Conservation (phyloP, 1,140 invertebrate species). For the Eriosoma lanigerum region DNA sequence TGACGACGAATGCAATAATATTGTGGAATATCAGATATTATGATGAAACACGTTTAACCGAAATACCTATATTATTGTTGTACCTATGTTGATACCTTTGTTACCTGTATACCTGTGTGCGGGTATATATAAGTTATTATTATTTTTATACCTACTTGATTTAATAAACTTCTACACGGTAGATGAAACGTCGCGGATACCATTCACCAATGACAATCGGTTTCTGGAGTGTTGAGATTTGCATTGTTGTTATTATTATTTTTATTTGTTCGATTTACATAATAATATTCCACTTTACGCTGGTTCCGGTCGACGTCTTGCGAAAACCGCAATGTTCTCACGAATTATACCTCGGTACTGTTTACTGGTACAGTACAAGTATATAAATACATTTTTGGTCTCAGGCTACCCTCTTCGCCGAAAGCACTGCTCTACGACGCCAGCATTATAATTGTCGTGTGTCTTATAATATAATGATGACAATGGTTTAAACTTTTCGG, state of each 20-base stretch:
- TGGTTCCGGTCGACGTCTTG: conserved; percentile 16
- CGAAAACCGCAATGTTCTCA: conserved; percentile 35
- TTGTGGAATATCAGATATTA: too few species aligned
- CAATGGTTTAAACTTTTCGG: conserved; percentile 39
- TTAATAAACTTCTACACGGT: not conserved
- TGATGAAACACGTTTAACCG: too few species aligned
- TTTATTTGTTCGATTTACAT: not conserved
- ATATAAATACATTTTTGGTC: not conserved
- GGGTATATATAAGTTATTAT: too few species aligned
- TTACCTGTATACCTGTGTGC: too few species aligned
- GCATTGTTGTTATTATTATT: not conserved
- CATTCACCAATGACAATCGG: not conserved
- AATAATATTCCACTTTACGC: conserved; percentile 13
- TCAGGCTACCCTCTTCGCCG: conserved; percentile 21
- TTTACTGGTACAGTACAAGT: not conserved
- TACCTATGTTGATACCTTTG: too few species aligned
- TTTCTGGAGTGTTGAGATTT: conserved; percentile 6
- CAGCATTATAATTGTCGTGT: conserved; percentile 23
- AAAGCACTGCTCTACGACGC: conserved; percentile 3
- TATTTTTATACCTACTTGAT: too few species aligned
- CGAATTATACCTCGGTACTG: not conserved
- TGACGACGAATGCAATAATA: too few species aligned
- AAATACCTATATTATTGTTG: too few species aligned
- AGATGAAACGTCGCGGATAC: not conserved
- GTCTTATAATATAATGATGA: conserved; percentile 42